Conservation (phyloP, 2,888 invertebrate genomes). For the Eretmocerus hayati region DNA sequence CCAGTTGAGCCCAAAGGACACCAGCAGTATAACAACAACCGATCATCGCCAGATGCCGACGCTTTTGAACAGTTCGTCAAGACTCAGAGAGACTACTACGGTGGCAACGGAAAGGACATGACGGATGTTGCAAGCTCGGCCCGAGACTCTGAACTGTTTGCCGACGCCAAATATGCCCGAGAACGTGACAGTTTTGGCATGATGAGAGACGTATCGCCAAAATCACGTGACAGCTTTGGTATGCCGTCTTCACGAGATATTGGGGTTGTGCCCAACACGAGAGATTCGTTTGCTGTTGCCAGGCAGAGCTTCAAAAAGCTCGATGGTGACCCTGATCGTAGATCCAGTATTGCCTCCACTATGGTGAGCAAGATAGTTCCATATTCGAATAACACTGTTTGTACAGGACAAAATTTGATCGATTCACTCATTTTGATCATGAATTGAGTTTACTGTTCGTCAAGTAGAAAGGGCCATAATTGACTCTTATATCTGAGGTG, state of each 20-base stretch:
- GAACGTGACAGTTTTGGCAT: constrained; percentile 43
- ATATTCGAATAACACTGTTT: background rate
- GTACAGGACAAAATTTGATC: too few species aligned
- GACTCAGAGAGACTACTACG: constrained; percentile 43
- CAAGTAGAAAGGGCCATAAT: too few species aligned
- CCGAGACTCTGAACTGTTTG: constrained; percentile 36
- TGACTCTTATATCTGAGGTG: too few species aligned
- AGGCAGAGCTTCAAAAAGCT: constrained; percentile 53
- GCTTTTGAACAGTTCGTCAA: constrained; percentile 41
- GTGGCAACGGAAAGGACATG: constrained; percentile 41
- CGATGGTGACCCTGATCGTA: constrained; percentile 64
- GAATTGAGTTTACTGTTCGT: background rate
- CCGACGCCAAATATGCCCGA: constrained; percentile 41
- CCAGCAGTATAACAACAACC: constrained; percentile 35
- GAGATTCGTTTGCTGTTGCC: constrained; percentile 41
- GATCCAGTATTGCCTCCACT: constrained; percentile 63
- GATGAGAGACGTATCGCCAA: constrained; percentile 42
- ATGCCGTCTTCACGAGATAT: constrained; percentile 44
- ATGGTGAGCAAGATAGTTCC: constrained; percentile 17
- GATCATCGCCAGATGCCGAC: constrained; percentile 42
- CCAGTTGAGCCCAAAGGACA: constrained; percentile 57
- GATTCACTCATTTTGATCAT: background rate
- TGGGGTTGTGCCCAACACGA: constrained; percentile 44
- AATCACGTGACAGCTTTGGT: constrained; percentile 44
- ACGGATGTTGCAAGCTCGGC: constrained; percentile 36